These are phyloP conservation scores for Lapara coniferarum DNA, from an alignment of 2,888 invertebrate genomes.

Conservation along the genomic window DNA sequence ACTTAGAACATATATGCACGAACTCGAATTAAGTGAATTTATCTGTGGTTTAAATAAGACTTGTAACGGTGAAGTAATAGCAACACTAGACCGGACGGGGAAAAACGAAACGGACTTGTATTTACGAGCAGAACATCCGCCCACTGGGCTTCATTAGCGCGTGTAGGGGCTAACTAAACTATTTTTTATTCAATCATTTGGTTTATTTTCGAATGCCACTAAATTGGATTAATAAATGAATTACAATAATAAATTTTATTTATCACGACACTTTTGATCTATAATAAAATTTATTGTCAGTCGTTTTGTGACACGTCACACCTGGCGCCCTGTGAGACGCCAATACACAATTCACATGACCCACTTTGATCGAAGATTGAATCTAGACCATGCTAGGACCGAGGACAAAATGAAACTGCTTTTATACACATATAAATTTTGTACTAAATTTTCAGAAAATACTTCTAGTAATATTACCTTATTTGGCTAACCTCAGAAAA, in stretches of 20 bases:
- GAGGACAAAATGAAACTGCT: background rate
- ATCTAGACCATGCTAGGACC: background rate
- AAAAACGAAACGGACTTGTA: constrained; percentile 80
- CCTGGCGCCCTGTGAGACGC: background rate
- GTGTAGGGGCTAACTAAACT: constrained; percentile 54
- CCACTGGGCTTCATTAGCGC: constrained; percentile 69
- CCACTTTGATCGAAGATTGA: background rate
- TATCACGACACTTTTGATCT: background rate
- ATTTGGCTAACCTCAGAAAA: background rate
- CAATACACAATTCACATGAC: background rate
- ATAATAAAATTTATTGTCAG: background rate
- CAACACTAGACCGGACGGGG: constrained; percentile 75
- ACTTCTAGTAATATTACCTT: background rate
- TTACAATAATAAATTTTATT: background rate
- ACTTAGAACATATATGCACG: constrained; percentile 52
- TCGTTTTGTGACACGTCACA: background rate
- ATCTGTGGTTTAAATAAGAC: constrained; percentile 74
- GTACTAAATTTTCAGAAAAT: background rate
- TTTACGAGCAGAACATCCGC: constrained; percentile 79
- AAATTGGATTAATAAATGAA: background rate
- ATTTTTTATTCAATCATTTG: constrained; percentile 50
- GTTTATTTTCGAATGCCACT: constrained; percentile 32
- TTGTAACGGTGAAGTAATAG: constrained; percentile 72
- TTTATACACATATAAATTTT: background rate
- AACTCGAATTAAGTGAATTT: constrained; percentile 64